Base-by-base conservation (phyloP, 2,113 vertebrate genomes). In the Rafetus swinhoei region DNA sequence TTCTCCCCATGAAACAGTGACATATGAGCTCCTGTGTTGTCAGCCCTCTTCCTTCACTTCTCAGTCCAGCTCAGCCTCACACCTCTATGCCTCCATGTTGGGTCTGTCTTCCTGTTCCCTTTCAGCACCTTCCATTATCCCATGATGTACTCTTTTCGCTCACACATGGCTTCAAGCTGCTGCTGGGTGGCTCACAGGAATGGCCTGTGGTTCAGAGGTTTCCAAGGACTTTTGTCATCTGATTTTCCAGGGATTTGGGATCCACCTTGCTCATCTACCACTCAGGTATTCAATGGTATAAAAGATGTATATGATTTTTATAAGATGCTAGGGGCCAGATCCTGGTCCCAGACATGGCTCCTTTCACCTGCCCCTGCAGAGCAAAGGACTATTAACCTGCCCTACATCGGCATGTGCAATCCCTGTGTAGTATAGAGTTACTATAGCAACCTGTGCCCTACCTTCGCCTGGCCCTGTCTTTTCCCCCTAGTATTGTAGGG, bases 161-260 rank as follows among this genome's bases (percentile, higher is more conserved):
- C 21, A 5, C 12, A 13, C 13, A 27, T 9, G n/a, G 16, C 4
- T 25, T 22, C 74, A 76, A 10, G 5, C 2, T 45, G 74, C 74
- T 50, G 74, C 13, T 50, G 24, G 24, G 1, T 2, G 2, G 45
- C 45, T 88, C 12, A 1, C 35, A 55, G 79, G 29, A 35, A 9
- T 1, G 25, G 2, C 24, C 25, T 86, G 5, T 32, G 9, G 50
- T 9, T 1, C 56, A 60, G 53, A 9, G 1, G 1, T 86, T 82
- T 56, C n/a, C 39, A 39, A 54, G 69, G 22, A 15, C 5, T 0
- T 7, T 12, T 21, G 88, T 74, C 55, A 72, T 50, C 9, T 0
- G 0, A 0, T 0, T 0, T 76, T 56, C 60, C 24, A 1, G 1
- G 22, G 16, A 55, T 83, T 79, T 85, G 81, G 81, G 91, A 12